Evolutionary conservation across 2,888 invertebrate genomes (phyloP), one percentile per base, ranked within the genome.

Genomic region (Colletes collaris): DNA sequence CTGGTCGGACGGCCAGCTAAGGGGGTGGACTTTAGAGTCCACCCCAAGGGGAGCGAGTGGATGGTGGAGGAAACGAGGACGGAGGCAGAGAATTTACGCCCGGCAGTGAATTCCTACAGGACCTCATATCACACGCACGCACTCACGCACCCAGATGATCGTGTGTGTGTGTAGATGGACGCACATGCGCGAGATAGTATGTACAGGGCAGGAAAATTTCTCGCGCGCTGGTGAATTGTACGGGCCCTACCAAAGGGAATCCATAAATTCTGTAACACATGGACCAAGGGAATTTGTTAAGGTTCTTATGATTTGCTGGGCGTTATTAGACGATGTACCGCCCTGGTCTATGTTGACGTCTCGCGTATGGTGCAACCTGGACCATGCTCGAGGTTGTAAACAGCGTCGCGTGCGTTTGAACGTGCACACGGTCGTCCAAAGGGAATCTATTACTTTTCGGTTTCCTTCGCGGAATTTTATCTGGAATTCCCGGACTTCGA

Each of bases 21-120:
- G 89, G 87, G 84, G 89, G 86, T 89, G 90, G 91, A 91, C 88
- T 92, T 91, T 92, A 92, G 92, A 92, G 92, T 92, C 92, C 90
- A 89, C 85, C 89, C 86, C 85, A 87, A 90, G 91, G 79, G 89
- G 89, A 87, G 80, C 84, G 86, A 82, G 76, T 83, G 70, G 79
- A 80, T 67, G 79, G 77, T 79, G 71, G 63, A 67, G 81, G 76
- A 68, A 81, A 70, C 56, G 56, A 77, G 79, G 82, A 58, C 49
- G 59, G 60, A 63, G 68, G 56, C 59, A 73, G 75, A 76, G 87
- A 91, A 91, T 91, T 91, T 91, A 92, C 92, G 90, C 91, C 87
- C 88, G 89, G 81, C 87, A 84, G 88, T 89, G 90, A 91, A 91
- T 91, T 91, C 91, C 91, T 90, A 85, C 89, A 88, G 90, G 89